phyloP scores from a whole-genome alignment of 2,113 vertebrate genomes.

The Hippocampus mohnikei region DNA sequence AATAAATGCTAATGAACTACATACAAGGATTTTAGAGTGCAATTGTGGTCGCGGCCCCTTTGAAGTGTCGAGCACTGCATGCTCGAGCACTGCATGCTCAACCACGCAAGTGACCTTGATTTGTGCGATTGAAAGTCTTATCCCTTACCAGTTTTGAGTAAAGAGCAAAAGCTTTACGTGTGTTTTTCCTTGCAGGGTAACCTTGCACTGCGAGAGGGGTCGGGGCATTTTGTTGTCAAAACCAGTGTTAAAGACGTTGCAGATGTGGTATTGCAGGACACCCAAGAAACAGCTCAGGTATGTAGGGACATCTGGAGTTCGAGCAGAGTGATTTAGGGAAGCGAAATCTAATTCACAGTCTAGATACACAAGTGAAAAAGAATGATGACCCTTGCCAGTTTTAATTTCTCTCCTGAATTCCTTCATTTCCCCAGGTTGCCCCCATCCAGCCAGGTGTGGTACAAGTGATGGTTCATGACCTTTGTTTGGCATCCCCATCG shows the following conservation, averaged over 20 bases:
- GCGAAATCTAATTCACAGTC: background rate
- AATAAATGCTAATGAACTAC: too few relatives aligned
- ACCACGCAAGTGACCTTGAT: background rate
- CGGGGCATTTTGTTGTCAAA: slow-evolving; percentile 92
- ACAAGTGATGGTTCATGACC: slow-evolving; percentile 86
- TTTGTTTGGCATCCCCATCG: slow-evolving; percentile 84
- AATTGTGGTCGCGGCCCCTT: too few relatives aligned
- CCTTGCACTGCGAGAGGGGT: slow-evolving; percentile 82
- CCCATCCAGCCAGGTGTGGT: slow-evolving; percentile 75
- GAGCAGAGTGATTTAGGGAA: slow-evolving; percentile 1
- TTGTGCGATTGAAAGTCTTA: background rate
- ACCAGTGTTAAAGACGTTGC: slow-evolving; percentile 74
- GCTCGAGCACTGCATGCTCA: too few relatives aligned
- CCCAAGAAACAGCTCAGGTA: slow-evolving; percentile 76
- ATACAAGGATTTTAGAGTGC: too few relatives aligned
- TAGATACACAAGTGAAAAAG: background rate
- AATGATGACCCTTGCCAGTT: background rate
- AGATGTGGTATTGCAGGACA: slow-evolving; percentile 78
- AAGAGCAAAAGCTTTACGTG: background rate
- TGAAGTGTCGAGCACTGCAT: slow-evolving; percentile 15
- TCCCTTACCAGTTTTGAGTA: background rate
- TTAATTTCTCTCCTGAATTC: slow-evolving; percentile 1
- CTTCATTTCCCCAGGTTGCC: slow-evolving; percentile 73
- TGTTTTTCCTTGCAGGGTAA: slow-evolving; percentile 71
- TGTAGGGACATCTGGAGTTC: slow-evolving; percentile 33